Conservation (phyloP, 2,113 vertebrate species). For the Scomber japonicus region DNA sequence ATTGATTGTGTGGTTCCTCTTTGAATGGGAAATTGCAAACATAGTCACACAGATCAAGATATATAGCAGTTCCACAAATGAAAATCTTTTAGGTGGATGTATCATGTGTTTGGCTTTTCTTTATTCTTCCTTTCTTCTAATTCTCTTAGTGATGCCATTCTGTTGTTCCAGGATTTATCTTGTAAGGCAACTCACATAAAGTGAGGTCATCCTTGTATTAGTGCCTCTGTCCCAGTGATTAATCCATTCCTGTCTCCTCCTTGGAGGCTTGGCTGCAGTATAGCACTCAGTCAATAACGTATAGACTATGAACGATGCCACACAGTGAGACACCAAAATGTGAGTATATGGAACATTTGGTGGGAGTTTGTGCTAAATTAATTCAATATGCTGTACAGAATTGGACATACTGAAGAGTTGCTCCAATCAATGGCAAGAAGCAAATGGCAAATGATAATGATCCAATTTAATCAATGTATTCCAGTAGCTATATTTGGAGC, state of each 20-base stretch:
- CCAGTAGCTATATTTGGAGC: conserved; percentile 54
- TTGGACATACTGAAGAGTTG: conserved; percentile 25
- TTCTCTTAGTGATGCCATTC: background rate
- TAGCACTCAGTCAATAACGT: conserved; percentile 41
- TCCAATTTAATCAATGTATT: conserved; percentile 60
- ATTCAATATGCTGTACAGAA: background rate
- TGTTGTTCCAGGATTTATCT: conserved; percentile 17
- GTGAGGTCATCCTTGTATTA: conserved; percentile 58
- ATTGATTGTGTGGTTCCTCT: background rate
- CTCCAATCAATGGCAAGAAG: conserved; percentile 10
- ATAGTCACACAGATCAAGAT: background rate
- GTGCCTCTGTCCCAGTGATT: conserved; percentile 24
- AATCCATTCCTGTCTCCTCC: conserved; percentile 20
- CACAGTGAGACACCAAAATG: background rate
- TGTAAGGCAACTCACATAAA: conserved; percentile 65
- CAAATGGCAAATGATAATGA: conserved; percentile 49
- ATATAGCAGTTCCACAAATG: background rate
- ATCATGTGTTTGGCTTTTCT: background rate
- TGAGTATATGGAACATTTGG: background rate
- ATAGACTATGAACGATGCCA: conserved; percentile 24
- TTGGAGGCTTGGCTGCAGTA: conserved; percentile 31
- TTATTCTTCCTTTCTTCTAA: conserved; percentile 5
- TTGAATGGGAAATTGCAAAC: background rate
- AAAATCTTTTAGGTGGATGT: background rate
- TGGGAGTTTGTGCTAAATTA: background rate